Percentiles rank a stretch among this genome's conserved stretches.
phyloP scores from a whole-genome alignment of 2,888 invertebrate genomes.

The Calephelis perditalis region DNA sequence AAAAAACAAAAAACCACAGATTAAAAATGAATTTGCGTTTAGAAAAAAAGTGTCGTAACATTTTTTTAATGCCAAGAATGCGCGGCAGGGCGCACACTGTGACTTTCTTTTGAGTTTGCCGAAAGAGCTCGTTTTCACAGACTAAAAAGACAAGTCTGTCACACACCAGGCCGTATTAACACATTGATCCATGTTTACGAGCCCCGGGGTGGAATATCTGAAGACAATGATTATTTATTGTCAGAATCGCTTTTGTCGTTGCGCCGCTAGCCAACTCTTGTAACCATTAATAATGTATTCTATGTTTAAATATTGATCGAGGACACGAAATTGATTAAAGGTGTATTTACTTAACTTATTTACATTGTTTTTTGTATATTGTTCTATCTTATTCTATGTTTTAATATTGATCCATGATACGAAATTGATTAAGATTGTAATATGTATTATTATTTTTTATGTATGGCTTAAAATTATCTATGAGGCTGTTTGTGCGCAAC shows the following conservation, averaged over 20 bases:
- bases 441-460: too few relatives aligned
- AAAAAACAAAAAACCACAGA: conserved; percentile 19
- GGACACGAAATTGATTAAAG: conserved; percentile 41
- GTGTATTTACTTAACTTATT: conserved; percentile 18
- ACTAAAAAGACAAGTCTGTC: conserved; percentile 41
- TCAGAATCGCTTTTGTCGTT: conserved; percentile 52
- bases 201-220: conserved; percentile 51
- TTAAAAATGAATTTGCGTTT: conserved; percentile 27
- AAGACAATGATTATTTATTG: conserved; percentile 63
- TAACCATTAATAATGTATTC: conserved; percentile 47
- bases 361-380: not conserved
- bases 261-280: conserved; percentile 40
- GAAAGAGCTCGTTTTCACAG: conserved; percentile 37
- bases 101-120: conserved; percentile 63
- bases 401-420: too few relatives aligned
- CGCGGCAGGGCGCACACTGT: conserved; percentile 55
- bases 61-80: conserved; percentile 51
- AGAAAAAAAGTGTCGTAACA: conserved; percentile 36
- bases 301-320: conserved; percentile 47
- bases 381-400: not conserved
- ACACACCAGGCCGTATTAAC: conserved; percentile 51
- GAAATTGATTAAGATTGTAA: too few relatives aligned
- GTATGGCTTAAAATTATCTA: too few relatives aligned
- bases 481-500: too few relatives aligned
- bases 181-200: conserved; percentile 58